phyloP scores from a whole-genome alignment of 1,140 invertebrate genomes.

The Epicauta chinensis region DNA sequence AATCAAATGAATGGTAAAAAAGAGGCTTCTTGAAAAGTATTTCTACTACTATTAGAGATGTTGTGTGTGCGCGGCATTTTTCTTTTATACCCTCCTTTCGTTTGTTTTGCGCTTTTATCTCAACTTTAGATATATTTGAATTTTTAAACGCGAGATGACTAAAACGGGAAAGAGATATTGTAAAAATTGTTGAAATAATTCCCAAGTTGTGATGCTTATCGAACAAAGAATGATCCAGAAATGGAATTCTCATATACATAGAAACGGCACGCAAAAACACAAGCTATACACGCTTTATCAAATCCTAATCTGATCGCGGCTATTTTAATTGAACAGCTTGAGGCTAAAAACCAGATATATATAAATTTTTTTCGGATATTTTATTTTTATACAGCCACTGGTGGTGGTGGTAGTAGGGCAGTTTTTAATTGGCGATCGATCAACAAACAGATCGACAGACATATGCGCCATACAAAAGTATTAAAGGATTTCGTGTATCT shows the following conservation, averaged over 20 bases:
- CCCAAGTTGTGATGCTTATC: conserved; percentile 17
- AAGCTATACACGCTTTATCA: conserved; percentile 13
- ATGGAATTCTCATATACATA: conserved; percentile 19
- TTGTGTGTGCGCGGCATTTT: conserved; percentile 9
- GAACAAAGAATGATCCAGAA: conserved; percentile 18
- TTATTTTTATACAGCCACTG: neutral
- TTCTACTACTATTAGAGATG: too few species aligned
- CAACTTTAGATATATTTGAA: conserved; percentile 19
- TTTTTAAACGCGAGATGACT: conserved; percentile 20
- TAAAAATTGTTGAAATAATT: conserved; percentile 20
- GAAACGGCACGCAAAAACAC: conserved; percentile 16
- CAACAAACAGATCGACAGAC: too few species aligned
- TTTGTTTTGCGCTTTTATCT: conserved; percentile 19
- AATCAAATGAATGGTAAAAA: conserved; percentile 14
- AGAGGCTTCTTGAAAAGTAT: too few species aligned
- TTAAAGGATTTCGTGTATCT: too few species aligned
- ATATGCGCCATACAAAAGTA: too few species aligned
- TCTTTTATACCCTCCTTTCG: conserved; percentile 15
- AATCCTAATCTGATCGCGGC: conserved; percentile 9
- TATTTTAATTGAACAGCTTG: conserved; percentile 12
- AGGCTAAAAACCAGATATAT: neutral
- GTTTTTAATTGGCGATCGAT: too few species aligned
- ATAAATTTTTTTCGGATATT: neutral
- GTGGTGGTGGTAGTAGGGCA: too few species aligned
- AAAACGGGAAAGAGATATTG: conserved; percentile 19